Percentiles rank a stretch among this genome's conserved stretches.
Evolutionary conservation across 2,888 invertebrate genomes (phyloP).

Genomic region (Chloroclystis v-ata): DNA sequence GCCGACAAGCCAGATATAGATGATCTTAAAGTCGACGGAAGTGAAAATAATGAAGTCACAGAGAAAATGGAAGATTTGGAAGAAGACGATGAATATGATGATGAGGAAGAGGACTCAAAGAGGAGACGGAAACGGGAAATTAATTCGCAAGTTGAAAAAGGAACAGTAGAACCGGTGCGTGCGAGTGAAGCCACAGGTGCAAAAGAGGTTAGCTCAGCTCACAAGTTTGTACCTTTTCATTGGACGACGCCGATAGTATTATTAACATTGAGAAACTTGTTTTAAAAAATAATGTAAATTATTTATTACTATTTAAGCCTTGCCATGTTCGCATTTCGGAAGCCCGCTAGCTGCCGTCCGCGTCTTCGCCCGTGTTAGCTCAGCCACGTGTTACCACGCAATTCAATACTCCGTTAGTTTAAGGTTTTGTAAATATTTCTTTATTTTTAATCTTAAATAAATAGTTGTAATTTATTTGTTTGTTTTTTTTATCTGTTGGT

Average conservation of each 20-base stretch:
- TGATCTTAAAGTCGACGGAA: constrained; percentile 49
- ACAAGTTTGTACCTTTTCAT: constrained; percentile 23
- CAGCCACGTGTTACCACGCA: constrained; percentile 61
- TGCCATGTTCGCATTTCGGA: constrained; percentile 71
- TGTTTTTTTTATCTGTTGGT: constrained; percentile 36
- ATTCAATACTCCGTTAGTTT: constrained; percentile 70
- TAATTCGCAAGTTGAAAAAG: constrained; percentile 54
- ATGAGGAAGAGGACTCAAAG: constrained; percentile 32
- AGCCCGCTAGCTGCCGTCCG: constrained; percentile 35
- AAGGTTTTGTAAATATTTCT: constrained; percentile 72
- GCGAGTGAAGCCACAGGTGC: constrained; percentile 46
- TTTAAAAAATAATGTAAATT: constrained; percentile 53
- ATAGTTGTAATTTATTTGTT: constrained; percentile 40
- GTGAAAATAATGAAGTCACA: constrained; percentile 41
- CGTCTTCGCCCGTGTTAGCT: constrained; percentile 21
- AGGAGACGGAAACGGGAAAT: constrained; percentile 51
- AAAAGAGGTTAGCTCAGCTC: constrained; percentile 32
- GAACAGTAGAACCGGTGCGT: constrained; percentile 45
- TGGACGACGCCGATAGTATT: constrained; percentile 44
- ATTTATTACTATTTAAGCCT: constrained; percentile 70
- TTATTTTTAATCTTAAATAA: constrained; percentile 42
- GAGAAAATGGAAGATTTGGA: constrained; percentile 24
- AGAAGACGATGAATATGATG: constrained; percentile 35
- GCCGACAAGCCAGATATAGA: constrained; percentile 33
- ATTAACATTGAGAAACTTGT: constrained; percentile 43